A percentile compares a stretch with the other conserved stretches of the same genome.
These are phyloP conservation scores for Takifugu rubripes DNA, from an alignment of 2,797 vertebrate species.

Conservation along the genomic window DNA sequence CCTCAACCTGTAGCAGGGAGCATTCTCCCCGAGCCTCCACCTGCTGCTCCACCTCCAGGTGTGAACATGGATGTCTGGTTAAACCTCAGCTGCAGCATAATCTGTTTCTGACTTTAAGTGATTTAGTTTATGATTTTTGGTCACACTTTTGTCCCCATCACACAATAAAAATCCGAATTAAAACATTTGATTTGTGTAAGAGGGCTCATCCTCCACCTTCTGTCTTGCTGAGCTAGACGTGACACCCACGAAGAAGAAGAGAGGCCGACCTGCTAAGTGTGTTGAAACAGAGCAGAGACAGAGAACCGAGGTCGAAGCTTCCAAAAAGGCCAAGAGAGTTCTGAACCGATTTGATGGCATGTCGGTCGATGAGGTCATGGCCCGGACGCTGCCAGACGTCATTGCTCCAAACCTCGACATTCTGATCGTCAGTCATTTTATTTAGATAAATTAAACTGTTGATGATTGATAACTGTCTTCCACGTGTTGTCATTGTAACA, in stretches of 20 bases:
- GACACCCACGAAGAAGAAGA: conserved; percentile 84
- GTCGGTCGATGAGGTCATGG: conserved; percentile 91
- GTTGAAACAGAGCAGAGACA: conserved; percentile 65
- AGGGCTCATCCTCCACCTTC: background rate
- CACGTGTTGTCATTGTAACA: conserved; percentile 40
- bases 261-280: conserved; percentile 74
- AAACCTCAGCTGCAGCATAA: too few relatives aligned
- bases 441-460: too few relatives aligned
- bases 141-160: too few relatives aligned
- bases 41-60: conserved; percentile 44
- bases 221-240: conserved; percentile 44
- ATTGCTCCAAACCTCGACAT: conserved; percentile 93
- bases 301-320: conserved; percentile 73
- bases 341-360: conserved; percentile 96
- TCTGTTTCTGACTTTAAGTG: too few relatives aligned
- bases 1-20: too few relatives aligned
- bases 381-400: conserved; percentile 93
- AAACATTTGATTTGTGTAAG: too few relatives aligned
- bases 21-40: background rate
- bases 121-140: too few relatives aligned
- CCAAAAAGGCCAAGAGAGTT: conserved; percentile 89
- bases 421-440: conserved; percentile 86
- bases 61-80: background rate
- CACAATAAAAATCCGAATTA: too few relatives aligned
- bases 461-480: background rate